Evolutionary conservation across 2,888 invertebrate species (phyloP), one percentile per base, ranked within the genome.

Genomic region (Drosophila neonasuta): DNA sequence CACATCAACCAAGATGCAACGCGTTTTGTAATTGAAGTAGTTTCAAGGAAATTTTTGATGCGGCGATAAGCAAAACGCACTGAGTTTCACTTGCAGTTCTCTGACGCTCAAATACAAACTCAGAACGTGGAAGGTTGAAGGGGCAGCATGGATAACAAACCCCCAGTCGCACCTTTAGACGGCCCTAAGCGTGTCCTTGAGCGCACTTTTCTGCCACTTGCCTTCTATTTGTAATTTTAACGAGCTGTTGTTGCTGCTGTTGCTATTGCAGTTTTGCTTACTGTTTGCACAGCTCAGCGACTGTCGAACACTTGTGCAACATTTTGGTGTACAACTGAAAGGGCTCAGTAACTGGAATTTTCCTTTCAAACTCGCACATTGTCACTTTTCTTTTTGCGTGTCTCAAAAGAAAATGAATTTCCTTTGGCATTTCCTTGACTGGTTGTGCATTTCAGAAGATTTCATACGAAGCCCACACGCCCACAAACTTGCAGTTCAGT

Each of bases 121-220:
- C n/a, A 42, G 45, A 29, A 13, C 24, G 51, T 24, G 6, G 29
- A 32, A 45, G 34, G 17, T 34, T 39, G 15, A 3, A 15, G 7
- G 24, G 24, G 36, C 15, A 5, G 36, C 36, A 11, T 36, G 36
- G 36, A 36, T n/a, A 36, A n/a, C 8, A 44, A 34, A 13, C 39
- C 11, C 34, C 52, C 46, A 41, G 15, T 11, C 11, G 29, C 42
- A 48, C 55, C 13, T 15, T 42, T 76, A 83, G 73, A 73, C 71
- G 84, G 62, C 34, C 30, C 55, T 76, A 71, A 83, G 71, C 73
- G 79, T 68, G 83, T 87, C 87, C 83, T 83, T 83, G 86, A 85
- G 86, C 87, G 82, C 67, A 82, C 87, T 85, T 87, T 85, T 76
- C 80, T 82, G 83, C 80, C 87, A 83, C 83, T 87, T 85, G 82